phyloP scores from a whole-genome alignment of 2,797 vertebrate genomes.

The Liparis tanakae region DNA sequence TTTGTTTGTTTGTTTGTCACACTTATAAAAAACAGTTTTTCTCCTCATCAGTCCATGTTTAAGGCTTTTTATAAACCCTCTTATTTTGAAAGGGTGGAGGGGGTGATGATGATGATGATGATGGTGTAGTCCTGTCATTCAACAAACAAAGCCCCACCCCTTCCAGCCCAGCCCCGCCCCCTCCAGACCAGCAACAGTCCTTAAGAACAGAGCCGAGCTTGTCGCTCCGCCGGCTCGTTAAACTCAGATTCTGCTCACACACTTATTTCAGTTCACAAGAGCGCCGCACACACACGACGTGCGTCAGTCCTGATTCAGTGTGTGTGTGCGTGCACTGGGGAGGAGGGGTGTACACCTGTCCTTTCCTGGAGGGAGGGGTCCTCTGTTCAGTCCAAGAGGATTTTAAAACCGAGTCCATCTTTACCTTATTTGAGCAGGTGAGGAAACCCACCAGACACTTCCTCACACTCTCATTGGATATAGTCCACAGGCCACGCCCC shows the following conservation, averaged over 20 bases:
- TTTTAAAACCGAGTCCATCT: conserved; percentile 41
- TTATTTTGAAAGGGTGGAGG: conserved; percentile 79
- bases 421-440: conserved; percentile 35
- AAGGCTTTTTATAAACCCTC: conserved; percentile 82
- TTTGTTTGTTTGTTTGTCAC: conserved; percentile 78
- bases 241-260: conserved; percentile 23
- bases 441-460: conserved; percentile 5
- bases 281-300: conserved; percentile 37
- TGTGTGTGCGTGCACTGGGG: conserved; percentile 35
- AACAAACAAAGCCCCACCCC: conserved; percentile 74
- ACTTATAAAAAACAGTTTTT: conserved; percentile 91
- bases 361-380: conserved; percentile 26
- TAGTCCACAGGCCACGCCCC: conserved; percentile 43
- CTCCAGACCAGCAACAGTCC: conserved; percentile 87
- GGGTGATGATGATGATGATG: conserved; percentile 76
- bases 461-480: conserved; percentile 16
- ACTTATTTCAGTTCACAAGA: conserved; percentile 48
- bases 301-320: conserved; percentile 56
- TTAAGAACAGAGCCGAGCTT: conserved; percentile 71
- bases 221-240: conserved; percentile 27
- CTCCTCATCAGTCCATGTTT: conserved; percentile 90
- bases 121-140: conserved; percentile 83
- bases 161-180: conserved; percentile 82
- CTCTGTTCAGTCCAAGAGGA: conserved; percentile 49
- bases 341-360: conserved; percentile 33